Base-by-base conservation (phyloP, 2,797 vertebrate species). In the Fratercula arctica region DNA sequence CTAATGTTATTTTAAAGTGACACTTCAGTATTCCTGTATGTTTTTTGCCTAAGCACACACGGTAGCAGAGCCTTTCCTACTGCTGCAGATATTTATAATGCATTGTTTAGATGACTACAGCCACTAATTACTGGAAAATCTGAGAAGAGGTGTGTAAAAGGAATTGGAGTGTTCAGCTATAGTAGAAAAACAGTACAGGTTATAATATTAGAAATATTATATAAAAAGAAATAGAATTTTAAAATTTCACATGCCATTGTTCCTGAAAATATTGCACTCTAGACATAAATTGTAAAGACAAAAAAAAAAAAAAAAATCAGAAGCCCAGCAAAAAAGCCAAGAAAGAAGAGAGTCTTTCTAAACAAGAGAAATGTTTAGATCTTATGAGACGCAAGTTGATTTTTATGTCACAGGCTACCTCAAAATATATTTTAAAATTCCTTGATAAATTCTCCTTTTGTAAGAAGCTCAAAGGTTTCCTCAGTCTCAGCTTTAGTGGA, bases 1-100 rank as follows among this genome's bases (percentile, higher is more conserved):
- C 41, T 29, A 66, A 87, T 46, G 85, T 89, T 78, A 84, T 80
- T 94, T 95, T 90, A 75, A 96, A 94, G 69, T 80, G 80, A 77
- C 19, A 45, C 50, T 92, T 89, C 3, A 28, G 39, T 81, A 56
- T 91, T 84, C 29, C 64, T 93, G 19, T 41, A 48, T 45, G 35
- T 3, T 84, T 89, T 85, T 75, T 89, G 17, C 26, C 18, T n/a
- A 43, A 60, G 33, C 76, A 76, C 21, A n/a, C 25, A 41, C 51
- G 33, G 57, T 53, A 72, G n/a, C 48, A 70, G 33, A 85, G n/a
- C 28, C 31, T 82, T 69, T 87, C 13, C 28, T 85, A 21, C 39
- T 76, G 19, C 50, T 81, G 56, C 35, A 87, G 56, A n/a, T 82
- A 64, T n/a, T 87, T 74, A 53, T 33, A 77, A 23, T 41, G 23